Evolutionary conservation across 2,888 invertebrate genomes (phyloP).

Genomic region (Cantharis lateralis): DNA sequence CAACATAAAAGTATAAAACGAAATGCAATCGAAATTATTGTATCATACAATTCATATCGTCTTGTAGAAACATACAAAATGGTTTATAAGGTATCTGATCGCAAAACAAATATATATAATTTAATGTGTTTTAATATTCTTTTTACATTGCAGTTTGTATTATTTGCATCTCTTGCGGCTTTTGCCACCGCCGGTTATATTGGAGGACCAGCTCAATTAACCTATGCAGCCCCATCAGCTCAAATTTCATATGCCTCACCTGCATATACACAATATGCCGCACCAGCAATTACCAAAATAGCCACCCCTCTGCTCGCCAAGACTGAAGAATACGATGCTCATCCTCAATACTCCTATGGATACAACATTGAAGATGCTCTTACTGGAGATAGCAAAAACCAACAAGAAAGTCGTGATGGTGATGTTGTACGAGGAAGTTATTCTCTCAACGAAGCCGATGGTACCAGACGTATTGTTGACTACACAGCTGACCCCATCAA

Average conservation of each 20-base stretch:
- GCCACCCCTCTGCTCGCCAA: slow-evolving; percentile 36
- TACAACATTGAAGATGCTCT: slow-evolving; percentile 63
- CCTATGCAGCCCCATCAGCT: slow-evolving; percentile 31
- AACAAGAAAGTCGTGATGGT: slow-evolving; percentile 59
- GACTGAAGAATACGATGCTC: slow-evolving; percentile 57
- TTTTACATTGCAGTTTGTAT: slow-evolving; percentile 23
- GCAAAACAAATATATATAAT: too few relatives aligned
- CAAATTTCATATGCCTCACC: slow-evolving; percentile 21
- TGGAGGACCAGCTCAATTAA: slow-evolving; percentile 28
- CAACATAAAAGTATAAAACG: slow-evolving; percentile 8
- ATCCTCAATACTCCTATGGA: slow-evolving; percentile 62
- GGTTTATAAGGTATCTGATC: slow-evolving; percentile 26
- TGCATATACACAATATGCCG: slow-evolving; percentile 35
- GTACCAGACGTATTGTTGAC: slow-evolving; percentile 59
- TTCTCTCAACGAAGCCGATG: slow-evolving; percentile 60
- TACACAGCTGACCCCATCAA: slow-evolving; percentile 65
- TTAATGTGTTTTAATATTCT: slow-evolving; percentile 35
- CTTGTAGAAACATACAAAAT: slow-evolving; percentile 12
- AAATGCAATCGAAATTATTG: not conserved
- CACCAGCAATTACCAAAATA: slow-evolving; percentile 29
- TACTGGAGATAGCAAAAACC: slow-evolving; percentile 61
- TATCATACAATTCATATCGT: slow-evolving; percentile 10
- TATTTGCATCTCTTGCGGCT: slow-evolving; percentile 34
- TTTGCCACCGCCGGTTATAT: slow-evolving; percentile 33
- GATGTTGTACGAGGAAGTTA: slow-evolving; percentile 62